Conservation (phyloP, 2,113 vertebrate species). For the Muntiacus reevesi region DNA sequence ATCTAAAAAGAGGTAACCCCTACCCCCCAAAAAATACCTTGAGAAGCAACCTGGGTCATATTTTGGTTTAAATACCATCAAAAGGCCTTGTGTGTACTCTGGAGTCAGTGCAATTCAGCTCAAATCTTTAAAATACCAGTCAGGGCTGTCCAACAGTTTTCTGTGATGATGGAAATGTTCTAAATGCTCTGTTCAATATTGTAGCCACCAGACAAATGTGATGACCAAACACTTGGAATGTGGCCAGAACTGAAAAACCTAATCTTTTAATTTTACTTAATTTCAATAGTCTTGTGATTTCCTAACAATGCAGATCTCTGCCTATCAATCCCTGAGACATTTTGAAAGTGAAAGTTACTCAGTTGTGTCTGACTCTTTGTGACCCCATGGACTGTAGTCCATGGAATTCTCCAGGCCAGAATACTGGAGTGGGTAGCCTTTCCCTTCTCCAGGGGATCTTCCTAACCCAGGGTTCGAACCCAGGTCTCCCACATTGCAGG, state of each 20-base stretch:
- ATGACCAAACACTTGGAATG: too few relatives aligned
- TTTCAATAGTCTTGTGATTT: background rate
- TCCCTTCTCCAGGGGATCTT: background rate
- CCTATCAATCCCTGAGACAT: background rate
- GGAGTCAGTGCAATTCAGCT: background rate
- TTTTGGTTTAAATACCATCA: background rate
- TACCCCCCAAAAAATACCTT: background rate
- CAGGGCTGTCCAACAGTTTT: background rate
- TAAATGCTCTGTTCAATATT: background rate
- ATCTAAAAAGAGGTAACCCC: background rate
- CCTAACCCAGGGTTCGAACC: background rate
- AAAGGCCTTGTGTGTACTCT: background rate
- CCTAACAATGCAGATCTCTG: background rate
- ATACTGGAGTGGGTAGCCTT: background rate
- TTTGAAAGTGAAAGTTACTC: background rate
- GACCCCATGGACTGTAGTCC: background rate
- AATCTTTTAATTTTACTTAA: background rate
- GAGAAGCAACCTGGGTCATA: background rate
- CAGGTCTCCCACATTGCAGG: background rate
- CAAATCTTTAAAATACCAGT: background rate
- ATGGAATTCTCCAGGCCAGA: background rate
- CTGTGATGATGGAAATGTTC: background rate
- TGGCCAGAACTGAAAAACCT: background rate
- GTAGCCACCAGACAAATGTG: background rate
- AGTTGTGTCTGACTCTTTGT: background rate